Conservation (phyloP, 1,140 invertebrate species). For the Cheumatopsyche charites region DNA sequence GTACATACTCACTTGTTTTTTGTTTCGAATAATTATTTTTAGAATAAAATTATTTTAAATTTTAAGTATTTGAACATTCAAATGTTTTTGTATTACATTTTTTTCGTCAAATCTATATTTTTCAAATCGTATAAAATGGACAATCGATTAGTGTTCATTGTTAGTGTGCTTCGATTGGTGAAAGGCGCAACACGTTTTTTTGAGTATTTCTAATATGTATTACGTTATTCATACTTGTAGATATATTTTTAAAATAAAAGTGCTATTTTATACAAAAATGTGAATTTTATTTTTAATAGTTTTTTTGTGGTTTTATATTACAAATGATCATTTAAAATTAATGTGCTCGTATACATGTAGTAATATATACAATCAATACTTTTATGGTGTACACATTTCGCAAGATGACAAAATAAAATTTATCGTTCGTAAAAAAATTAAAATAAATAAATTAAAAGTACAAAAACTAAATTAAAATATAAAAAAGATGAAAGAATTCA, state of each 20-base stretch:
- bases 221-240: background rate
- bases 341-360: background rate
- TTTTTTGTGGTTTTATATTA: conserved; percentile 29
- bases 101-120: too few species aligned
- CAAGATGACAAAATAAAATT: conserved; percentile 14
- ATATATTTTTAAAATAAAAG: conserved; percentile 5
- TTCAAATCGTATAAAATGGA: background rate
- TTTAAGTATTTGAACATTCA: too few species aligned
- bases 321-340: conserved; percentile 17
- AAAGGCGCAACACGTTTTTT: background rate
- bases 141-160: background rate
- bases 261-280: conserved; percentile 6
- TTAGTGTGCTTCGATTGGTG: conserved; percentile 9
- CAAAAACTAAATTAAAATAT: too few species aligned
- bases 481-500: background rate
- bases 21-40: too few species aligned
- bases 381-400: background rate
- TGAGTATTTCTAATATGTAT: background rate
- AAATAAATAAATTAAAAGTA: background rate
- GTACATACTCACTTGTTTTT: too few species aligned
- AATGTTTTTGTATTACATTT: too few species aligned
- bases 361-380: conserved; percentile 17
- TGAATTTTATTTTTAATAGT: conserved; percentile 16
- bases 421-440: conserved; percentile 3
- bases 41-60: too few species aligned